These are phyloP conservation scores for Indri indri DNA, from an alignment of 2,113 vertebrate genomes.

Conservation along the genomic window DNA sequence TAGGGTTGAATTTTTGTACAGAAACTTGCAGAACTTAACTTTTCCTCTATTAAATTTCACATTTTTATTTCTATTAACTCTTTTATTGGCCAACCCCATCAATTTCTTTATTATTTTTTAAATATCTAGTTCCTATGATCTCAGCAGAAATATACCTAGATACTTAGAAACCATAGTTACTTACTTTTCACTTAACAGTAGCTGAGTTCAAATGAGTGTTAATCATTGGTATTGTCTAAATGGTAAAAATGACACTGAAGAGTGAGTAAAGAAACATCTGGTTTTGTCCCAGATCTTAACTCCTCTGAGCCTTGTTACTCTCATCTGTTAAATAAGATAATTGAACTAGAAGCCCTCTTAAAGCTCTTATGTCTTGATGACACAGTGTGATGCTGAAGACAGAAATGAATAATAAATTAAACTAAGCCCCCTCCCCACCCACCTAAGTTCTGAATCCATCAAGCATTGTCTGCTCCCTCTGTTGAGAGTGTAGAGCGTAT, in stretches of 20 bases:
- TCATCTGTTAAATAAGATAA: not conserved
- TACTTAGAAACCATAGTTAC: not conserved
- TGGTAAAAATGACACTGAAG: not conserved
- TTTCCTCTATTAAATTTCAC: not conserved
- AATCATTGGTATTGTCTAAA: not conserved
- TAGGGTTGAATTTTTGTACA: not conserved
- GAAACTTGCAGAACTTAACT: not conserved
- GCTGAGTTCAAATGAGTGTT: not conserved
- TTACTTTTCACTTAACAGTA: not conserved
- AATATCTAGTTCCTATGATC: not conserved
- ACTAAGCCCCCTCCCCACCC: not conserved
- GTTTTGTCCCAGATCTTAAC: not conserved
- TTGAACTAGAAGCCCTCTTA: not conserved
- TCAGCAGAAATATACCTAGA: not conserved
- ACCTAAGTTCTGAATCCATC: too few species aligned
- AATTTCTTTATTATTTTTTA: not conserved
- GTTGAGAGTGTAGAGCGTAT: not conserved
- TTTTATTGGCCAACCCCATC: not conserved
- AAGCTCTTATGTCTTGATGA: not conserved
- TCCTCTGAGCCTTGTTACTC: not conserved
- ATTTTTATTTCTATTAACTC: not conserved
- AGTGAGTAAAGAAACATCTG: constrained; percentile 30
- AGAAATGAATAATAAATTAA: not conserved
- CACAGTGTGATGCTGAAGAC: not conserved
- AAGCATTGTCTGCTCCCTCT: not conserved